phyloP scores from a whole-genome alignment of 2,888 invertebrate species.

The Gastrophysa polygoni region DNA sequence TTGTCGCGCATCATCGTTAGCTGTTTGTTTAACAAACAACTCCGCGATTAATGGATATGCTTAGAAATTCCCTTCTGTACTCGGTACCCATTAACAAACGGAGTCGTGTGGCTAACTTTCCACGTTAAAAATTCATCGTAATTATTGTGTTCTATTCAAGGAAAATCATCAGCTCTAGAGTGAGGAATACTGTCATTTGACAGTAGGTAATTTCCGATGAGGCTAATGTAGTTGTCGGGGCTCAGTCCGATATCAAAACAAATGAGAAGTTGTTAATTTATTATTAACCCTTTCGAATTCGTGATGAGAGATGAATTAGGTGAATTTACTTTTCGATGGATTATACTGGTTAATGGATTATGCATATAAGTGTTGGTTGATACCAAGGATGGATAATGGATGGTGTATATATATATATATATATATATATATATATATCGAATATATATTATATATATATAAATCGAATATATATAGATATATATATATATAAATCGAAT shows the following conservation, averaged over 20 bases:
- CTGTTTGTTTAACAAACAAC: slow-evolving; percentile 48
- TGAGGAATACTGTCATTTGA: slow-evolving; percentile 21
- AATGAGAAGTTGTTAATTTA: background rate
- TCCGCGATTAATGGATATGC: slow-evolving; percentile 48
- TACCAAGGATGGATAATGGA: too few species aligned
- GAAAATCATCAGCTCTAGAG: slow-evolving; percentile 22
- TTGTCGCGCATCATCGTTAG: slow-evolving; percentile 27
- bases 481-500: too few species aligned
- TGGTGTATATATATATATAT: too few species aligned
- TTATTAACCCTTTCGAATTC: background rate
- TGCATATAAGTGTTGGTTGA: too few species aligned
- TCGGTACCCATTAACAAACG: slow-evolving; percentile 34
- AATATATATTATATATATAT: too few species aligned
- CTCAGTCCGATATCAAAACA: slow-evolving; percentile 18
- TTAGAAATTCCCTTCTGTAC: slow-evolving; percentile 41
- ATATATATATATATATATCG: too few species aligned
- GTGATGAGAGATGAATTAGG: too few species aligned
- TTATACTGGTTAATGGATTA: too few species aligned
- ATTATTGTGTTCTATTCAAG: slow-evolving; percentile 36
- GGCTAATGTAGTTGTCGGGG: slow-evolving; percentile 28
- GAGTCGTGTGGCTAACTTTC: slow-evolving; percentile 39
- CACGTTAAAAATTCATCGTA: slow-evolving; percentile 42
- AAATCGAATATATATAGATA: too few species aligned
- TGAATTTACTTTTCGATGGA: too few species aligned
- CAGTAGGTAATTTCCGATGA: slow-evolving; percentile 26